Evolutionary conservation across 2,113 vertebrate species (phyloP), one percentile per base, ranked within the genome.

Genomic region (Sander vitreus): DNA sequence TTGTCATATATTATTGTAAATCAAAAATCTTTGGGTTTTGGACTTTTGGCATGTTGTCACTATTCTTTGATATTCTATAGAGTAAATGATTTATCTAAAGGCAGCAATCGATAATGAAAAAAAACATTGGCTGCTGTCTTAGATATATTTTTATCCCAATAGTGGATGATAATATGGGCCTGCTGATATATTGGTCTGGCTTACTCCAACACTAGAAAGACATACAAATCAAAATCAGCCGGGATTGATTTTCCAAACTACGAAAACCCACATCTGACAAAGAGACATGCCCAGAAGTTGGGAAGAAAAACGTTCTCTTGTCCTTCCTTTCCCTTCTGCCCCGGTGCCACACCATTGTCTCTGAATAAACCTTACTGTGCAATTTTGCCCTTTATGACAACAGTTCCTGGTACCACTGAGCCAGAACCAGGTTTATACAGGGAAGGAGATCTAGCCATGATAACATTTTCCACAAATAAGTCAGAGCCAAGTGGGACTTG

Each of bases 381-480:
- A 87, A 27, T 77, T 88, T 63, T 72, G 66, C 67, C 50, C 75
- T 50, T 59, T 27, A 68, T 73, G 72, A 81, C 86, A 60, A 53
- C 73, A 79, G 69, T n/a, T 80, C 63, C 73, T 70, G 55, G 47
- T 51, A 65, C 60, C 53, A 27, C 55, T 51, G 72, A 86, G 80
- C 72, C 85, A 84, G 72, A 76, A 58, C 53, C 74, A 72, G 67
- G 65, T 80, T 74, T 77, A 80, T 67, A 47, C n/a, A 80, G 64
- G 30, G 73, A 78, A 74, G 54, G 51, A 85, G 80, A 84, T 83
- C 65, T 21, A 6, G n/a, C 60, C 78, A 39, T 19, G 81, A 89
- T 88, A 80, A 86, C 72, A 78, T 82, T 86, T 88, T 88, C 78
- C 85, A 86, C 76, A 76, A 60, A 30, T 21, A 48, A 47, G n/a